These are phyloP conservation scores for Plectus sambesii DNA, from an alignment of 1,140 invertebrate genomes.

Conservation along the genomic window DNA sequence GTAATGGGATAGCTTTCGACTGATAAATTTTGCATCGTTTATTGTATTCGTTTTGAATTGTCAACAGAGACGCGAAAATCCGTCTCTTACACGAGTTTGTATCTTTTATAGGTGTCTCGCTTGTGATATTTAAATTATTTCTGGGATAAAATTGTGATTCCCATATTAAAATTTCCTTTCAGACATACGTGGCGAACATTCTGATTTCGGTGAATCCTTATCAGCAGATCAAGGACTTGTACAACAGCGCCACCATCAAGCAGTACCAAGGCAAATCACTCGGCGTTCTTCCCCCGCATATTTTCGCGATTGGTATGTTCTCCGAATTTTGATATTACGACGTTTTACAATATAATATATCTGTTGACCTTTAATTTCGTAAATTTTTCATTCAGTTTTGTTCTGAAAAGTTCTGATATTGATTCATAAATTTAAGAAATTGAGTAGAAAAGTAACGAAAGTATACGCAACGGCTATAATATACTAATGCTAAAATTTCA, in stretches of 20 bases:
- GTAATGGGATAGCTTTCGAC: not conserved
- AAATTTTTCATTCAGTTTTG: constrained; percentile 14
- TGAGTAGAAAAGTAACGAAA: not conserved
- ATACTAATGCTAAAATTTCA: constrained; percentile 36
- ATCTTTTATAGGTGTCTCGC: no score
- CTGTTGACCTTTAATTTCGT: not conserved
- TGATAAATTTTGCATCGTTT: not conserved
- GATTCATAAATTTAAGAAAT: not conserved
- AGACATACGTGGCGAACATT: constrained; percentile 95
- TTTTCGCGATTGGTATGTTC: constrained; percentile 77
- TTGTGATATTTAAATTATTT: constrained; percentile 11
- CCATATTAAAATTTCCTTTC: constrained; percentile 47
- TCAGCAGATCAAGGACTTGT: constrained; percentile 77
- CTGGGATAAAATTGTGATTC: no score
- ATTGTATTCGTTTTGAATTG: no score
- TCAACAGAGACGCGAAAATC: no score
- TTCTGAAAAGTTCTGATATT: no score
- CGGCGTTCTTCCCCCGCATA: constrained; percentile 80
- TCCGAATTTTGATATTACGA: not conserved
- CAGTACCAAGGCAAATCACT: constrained; percentile 80
- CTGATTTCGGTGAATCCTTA: constrained; percentile 92
- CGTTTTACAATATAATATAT: not conserved
- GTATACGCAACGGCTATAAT: not conserved
- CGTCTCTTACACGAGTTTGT: no score
- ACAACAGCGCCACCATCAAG: constrained; percentile 69